Evolutionary conservation across 2,797 vertebrate species (phyloP).

Genomic region (Stomatorhinus walkeri): DNA sequence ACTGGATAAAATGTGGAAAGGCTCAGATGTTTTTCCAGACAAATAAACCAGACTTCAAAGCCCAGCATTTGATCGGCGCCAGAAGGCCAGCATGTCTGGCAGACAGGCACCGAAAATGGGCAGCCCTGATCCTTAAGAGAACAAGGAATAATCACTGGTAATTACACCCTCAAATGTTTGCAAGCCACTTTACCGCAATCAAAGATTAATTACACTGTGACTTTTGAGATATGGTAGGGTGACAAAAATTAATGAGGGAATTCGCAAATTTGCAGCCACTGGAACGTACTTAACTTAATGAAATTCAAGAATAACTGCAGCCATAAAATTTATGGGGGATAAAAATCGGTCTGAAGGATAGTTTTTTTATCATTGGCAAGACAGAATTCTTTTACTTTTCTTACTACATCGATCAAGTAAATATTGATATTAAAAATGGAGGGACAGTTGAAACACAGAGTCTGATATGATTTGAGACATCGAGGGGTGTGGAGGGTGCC

Average conservation of each 20-base stretch:
- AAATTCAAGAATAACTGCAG: slow-evolving; percentile 15
- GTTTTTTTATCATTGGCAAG: neutral
- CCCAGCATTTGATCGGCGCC: neutral
- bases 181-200: slow-evolving; percentile 35
- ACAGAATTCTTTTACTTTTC: neutral
- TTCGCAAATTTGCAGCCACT: slow-evolving; percentile 18
- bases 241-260: slow-evolving; percentile 15
- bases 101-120: neutral
- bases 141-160: slow-evolving; percentile 40
- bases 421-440: neutral
- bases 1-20: neutral
- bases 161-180: slow-evolving; percentile 55
- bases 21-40: neutral
- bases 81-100: neutral
- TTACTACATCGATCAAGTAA: neutral
- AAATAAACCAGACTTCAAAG: neutral
- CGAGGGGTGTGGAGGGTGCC: neutral
- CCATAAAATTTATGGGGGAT: neutral
- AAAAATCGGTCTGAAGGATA: neutral
- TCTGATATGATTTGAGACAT: neutral
- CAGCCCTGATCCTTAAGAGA: neutral
- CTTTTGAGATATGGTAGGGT: slow-evolving; percentile 23
- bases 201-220: slow-evolving; percentile 33
- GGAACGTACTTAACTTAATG: slow-evolving; percentile 22
- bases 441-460: neutral